Base-by-base conservation (phyloP, 1,140 invertebrate genomes). In the Drosophila guanche region DNA sequence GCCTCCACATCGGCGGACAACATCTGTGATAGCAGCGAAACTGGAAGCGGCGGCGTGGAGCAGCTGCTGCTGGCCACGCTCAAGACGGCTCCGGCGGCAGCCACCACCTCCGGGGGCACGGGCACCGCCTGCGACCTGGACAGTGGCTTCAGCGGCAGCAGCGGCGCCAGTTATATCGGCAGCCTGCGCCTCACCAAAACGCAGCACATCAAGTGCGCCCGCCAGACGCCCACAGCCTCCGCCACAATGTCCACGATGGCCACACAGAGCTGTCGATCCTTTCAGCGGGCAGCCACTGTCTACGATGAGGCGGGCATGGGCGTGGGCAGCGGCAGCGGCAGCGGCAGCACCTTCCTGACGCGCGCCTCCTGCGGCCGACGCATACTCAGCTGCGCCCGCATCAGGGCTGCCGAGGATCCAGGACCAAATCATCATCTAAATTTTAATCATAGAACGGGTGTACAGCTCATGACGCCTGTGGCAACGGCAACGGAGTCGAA, bases 141-240 rank as follows among this genome's bases (percentile, higher is more conserved):
- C 91, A 96, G 95, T 89, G 95, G 95, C 29, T 96, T 96, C 90
- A 95, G 95, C 91, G 95, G 95, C 69, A 95, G 95, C 72, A 95
- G 95, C 90, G 94, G 95, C 46, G 95, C 95, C 88, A 96, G 95
- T 92, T 95, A 96, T 90, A 94, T 94, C 5, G 94, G 94, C 40
- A 94, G 94, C 74, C 91, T 95, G 55, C 92, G 94, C 20, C 92
- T 93, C 43, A 89, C 83, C 46, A 91, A 94, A 92, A 90, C 93
- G 84, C 52, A 93, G 54, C 77, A 89, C 47, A 76, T 90, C 63
- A 90, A 91, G 58, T 79, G 79, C 40, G 84, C 89, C 41, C 78
- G 89, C 20, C 79, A 89, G 33, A 76, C 83, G 58, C 67, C 75
- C 45, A 76, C 76, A 0, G 7, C 33, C 10, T 12, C 33, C 33